phyloP scores from a whole-genome alignment of 2,113 vertebrate genomes.

The Tyto alba region DNA sequence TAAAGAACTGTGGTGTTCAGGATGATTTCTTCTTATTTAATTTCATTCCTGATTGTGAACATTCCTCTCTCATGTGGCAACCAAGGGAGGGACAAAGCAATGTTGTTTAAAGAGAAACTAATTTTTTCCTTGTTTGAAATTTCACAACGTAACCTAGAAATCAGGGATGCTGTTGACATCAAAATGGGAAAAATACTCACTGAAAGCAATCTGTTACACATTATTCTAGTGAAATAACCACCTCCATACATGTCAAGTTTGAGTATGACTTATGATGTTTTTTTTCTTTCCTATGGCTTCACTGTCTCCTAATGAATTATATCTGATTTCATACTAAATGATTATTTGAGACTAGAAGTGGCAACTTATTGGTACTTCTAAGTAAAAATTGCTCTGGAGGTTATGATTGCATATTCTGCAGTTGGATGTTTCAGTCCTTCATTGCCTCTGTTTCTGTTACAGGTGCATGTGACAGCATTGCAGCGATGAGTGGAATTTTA shows the following conservation, averaged over 20 bases:
- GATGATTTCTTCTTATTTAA: not conserved
- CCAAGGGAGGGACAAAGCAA: not conserved
- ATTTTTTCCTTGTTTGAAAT: not conserved
- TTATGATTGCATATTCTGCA: slow-evolving; percentile 54
- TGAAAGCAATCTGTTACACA: not conserved
- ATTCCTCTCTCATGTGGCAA: not conserved
- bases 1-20: not conserved
- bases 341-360: not conserved
- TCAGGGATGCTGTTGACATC: not conserved
- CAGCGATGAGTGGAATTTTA: slow-evolving; percentile 89
- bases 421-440: slow-evolving; percentile 60
- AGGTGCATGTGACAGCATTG: slow-evolving; percentile 73
- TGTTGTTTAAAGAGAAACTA: not conserved
- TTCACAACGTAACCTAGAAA: not conserved
- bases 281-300: not conserved
- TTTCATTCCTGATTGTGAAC: not conserved
- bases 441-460: slow-evolving; percentile 42
- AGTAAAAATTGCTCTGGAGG: slow-evolving; percentile 58
- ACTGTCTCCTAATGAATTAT: not conserved
- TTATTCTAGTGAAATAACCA: not conserved
- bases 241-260: not conserved
- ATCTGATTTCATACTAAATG: not conserved
- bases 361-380: not conserved
- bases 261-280: not conserved
- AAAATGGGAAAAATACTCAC: not conserved